Conservation (phyloP, 2,797 vertebrate species). For the Varecia variegata region DNA sequence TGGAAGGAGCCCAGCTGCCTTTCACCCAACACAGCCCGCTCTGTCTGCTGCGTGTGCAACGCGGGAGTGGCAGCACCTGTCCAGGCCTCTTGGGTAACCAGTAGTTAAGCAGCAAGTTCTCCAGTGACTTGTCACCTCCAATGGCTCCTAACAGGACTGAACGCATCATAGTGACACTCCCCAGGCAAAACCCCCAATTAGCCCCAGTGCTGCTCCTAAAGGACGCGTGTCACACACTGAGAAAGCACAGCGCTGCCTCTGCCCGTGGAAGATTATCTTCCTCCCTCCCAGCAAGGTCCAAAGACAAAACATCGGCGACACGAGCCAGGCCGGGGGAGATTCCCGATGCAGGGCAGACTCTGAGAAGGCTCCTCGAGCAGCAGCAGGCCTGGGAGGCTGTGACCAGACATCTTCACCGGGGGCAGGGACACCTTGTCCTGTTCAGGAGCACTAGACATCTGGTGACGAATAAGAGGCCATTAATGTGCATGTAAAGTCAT, state of each 20-base stretch:
- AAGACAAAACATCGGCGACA: not conserved
- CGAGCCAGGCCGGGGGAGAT: not conserved
- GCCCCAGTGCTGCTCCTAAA: constrained; percentile 5
- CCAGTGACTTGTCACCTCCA: constrained; percentile 43
- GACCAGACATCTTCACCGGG: not conserved
- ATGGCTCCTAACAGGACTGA: constrained; percentile 63
- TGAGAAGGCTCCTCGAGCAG: not conserved
- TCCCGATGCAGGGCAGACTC: not conserved
- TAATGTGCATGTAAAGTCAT: not conserved
- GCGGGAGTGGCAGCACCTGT: constrained; percentile 28
- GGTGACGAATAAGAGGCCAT: constrained; percentile 15
- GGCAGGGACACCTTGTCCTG: not conserved
- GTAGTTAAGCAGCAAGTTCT: not conserved
- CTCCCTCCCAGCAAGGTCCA: not conserved
- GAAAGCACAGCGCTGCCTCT: not conserved
- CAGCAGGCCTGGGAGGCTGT: not conserved
- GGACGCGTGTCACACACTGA: constrained; percentile 41
- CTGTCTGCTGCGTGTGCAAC: not conserved
- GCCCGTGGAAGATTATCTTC: not conserved
- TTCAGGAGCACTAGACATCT: not conserved
- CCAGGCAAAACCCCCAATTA: constrained; percentile 72
- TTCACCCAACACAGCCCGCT: not conserved
- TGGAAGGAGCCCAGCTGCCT: not conserved
- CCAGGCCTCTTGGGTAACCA: constrained; percentile 51
- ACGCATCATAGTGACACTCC: constrained; percentile 63